phyloP scores from a whole-genome alignment of 2,113 vertebrate species.

The Electrona antarctica region DNA sequence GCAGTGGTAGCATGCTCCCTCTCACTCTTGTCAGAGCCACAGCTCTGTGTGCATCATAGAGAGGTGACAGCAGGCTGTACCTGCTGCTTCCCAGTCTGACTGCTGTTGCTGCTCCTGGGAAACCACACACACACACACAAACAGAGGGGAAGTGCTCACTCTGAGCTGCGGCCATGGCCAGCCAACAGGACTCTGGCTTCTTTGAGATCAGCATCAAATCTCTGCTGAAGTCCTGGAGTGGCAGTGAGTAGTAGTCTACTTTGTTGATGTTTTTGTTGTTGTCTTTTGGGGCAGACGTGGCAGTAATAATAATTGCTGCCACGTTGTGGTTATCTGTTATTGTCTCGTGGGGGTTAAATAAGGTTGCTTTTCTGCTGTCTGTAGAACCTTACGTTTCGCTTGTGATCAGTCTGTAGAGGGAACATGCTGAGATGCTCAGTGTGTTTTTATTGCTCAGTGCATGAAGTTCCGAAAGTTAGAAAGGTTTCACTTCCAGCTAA shows the following conservation, averaged over 20 bases:
- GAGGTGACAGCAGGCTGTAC: conserved; percentile 85
- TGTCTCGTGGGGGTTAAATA: conserved; percentile 20
- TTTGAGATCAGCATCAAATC: conserved; percentile 99
- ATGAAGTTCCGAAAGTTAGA: background rate
- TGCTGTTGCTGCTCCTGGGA: conserved; percentile 42
- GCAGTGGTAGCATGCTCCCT: conserved; percentile 78
- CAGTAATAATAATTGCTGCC: conserved; percentile 24
- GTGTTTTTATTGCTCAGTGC: background rate
- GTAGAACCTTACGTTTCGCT: conserved; percentile 17
- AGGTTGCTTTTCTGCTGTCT: conserved; percentile 29
- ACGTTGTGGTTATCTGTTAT: background rate
- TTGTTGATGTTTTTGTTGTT: conserved; percentile 48
- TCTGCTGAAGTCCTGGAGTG: conserved; percentile 97
- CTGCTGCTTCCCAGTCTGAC: conserved; percentile 68
- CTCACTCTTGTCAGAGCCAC: conserved; percentile 76
- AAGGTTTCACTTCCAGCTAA: conserved; percentile 10
- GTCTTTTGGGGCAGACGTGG: conserved; percentile 19
- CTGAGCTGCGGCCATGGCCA: conserved; percentile 89
- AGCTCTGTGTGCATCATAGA: conserved; percentile 83
- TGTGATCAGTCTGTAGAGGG: background rate
- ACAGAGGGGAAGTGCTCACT: conserved; percentile 43
- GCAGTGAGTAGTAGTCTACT: conserved; percentile 86
- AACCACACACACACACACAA: conserved; percentile 14
- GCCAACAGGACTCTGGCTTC: conserved; percentile 98
- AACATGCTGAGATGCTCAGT: background rate